These are phyloP conservation scores for Branchipolynoe longqiensis DNA, from an alignment of 2,888 invertebrate genomes.

Conservation along the genomic window DNA sequence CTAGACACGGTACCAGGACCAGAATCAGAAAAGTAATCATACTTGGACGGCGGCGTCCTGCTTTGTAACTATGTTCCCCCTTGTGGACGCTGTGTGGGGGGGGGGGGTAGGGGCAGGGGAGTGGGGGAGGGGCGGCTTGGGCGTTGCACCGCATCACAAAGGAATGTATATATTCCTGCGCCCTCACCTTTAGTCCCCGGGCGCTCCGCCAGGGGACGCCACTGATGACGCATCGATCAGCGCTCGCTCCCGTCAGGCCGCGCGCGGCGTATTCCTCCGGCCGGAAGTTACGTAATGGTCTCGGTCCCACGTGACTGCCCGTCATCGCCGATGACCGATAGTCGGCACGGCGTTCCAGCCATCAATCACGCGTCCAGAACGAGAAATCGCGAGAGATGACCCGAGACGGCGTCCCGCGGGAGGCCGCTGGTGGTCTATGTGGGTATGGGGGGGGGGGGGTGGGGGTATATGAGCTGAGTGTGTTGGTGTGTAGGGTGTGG, in stretches of 20 bases:
- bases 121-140: too few relatives aligned
- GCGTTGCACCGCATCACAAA: not conserved
- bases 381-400: constrained; percentile 51
- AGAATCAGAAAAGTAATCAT: too few relatives aligned
- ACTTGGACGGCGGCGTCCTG: too few relatives aligned
- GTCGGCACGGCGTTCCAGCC: not conserved
- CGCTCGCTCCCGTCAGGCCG: not conserved
- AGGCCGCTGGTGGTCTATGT: not conserved
- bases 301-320: constrained; percentile 9
- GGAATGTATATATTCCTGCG: not conserved
- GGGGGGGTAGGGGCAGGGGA: too few relatives aligned
- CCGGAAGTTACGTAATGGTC: constrained; percentile 48
- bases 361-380: constrained; percentile 48
- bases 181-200: not conserved
- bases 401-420: constrained; percentile 25
- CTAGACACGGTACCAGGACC: too few relatives aligned
- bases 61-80: too few relatives aligned
- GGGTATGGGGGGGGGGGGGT: not conserved
- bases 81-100: too few relatives aligned
- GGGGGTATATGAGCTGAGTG: not conserved
- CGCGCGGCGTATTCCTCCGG: not conserved
- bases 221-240: constrained; percentile 36
- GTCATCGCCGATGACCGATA: constrained; percentile 48
- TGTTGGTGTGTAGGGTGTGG: not conserved
- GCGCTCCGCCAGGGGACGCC: not conserved